These are phyloP conservation scores for Cyanistes caeruleus DNA, from an alignment of 2,113 vertebrate genomes.

Conservation along the genomic window DNA sequence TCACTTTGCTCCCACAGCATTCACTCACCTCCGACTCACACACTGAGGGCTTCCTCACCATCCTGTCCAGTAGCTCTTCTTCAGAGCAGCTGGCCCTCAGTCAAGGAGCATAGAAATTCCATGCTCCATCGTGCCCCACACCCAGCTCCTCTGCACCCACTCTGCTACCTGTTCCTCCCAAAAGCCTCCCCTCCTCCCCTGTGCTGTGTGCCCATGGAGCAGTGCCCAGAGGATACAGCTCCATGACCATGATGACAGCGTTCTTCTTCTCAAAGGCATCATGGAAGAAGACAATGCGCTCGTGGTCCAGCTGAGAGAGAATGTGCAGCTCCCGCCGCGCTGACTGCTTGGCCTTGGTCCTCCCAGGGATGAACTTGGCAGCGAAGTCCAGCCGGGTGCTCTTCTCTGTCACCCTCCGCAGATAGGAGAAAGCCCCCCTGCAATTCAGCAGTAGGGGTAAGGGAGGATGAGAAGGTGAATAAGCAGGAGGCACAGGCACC, in stretches of 20 bases:
- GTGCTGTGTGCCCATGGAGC: accelerated
- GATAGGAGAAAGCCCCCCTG: constrained; percentile 97
- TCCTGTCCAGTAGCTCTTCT: constrained; percentile 90
- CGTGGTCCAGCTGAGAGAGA: constrained; percentile 89
- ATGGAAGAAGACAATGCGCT: constrained; percentile 89
- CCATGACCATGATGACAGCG: constrained; percentile 87
- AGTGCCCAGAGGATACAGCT: constrained; percentile 85
- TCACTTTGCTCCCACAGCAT: not conserved
- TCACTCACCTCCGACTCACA: constrained; percentile 90
- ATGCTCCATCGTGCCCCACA: not conserved
- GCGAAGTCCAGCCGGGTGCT: constrained; percentile 85
- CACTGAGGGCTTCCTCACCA: constrained; percentile 85
- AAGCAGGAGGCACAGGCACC: not conserved
- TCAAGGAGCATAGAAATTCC: constrained; percentile 70
- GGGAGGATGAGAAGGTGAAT: not conserved
- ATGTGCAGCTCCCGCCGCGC: constrained; percentile 87
- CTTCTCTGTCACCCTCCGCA: constrained; percentile 90
- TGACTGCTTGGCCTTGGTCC: constrained; percentile 87
- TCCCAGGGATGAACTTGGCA: constrained; percentile 92
- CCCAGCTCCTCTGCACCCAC: accelerated
- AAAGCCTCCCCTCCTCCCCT: not conserved
- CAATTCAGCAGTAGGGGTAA: not conserved
- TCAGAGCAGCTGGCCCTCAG: constrained; percentile 82
- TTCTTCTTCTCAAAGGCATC: constrained; percentile 97
- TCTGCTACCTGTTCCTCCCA: not conserved